phyloP scores from a whole-genome alignment of 2,888 invertebrate species.

The Idaea biselata region DNA sequence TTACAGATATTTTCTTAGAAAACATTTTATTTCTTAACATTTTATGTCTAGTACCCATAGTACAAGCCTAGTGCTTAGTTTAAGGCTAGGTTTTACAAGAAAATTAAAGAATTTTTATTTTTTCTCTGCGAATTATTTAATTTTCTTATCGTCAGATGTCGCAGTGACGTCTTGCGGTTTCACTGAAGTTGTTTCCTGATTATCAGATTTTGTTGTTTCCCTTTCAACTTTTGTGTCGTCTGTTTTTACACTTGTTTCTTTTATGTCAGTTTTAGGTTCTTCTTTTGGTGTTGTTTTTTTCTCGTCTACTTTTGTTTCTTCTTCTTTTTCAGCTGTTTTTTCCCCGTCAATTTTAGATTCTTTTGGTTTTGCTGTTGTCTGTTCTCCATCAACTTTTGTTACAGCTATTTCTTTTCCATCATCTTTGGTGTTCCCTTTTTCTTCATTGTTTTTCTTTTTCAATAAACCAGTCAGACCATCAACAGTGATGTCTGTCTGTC shows the following conservation, averaged over 20 bases:
- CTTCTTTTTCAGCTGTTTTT: neutral
- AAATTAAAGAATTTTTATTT: too few relatives aligned
- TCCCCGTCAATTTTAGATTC: neutral
- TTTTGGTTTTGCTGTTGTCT: neutral
- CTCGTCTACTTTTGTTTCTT: neutral
- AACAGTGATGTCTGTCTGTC: neutral
- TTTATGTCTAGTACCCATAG: too few relatives aligned
- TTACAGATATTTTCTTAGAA: neutral
- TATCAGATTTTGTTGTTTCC: neutral
- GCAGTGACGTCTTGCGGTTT: neutral
- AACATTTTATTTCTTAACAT: neutral
- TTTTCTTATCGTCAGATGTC: too few relatives aligned
- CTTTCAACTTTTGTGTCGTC: neutral
- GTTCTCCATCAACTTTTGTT: neutral
- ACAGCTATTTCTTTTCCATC: neutral
- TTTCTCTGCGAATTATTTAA: neutral
- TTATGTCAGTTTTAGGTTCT: neutral
- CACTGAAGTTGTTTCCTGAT: neutral
- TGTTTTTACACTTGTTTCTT: neutral
- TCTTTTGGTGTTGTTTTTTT: neutral
- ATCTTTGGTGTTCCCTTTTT: neutral
- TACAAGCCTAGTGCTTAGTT: too few relatives aligned
- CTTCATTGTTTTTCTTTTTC: neutral
- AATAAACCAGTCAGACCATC: neutral
- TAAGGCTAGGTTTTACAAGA: too few relatives aligned